These are phyloP conservation scores for Leucopsar rothschildi DNA, from an alignment of 2,113 vertebrate genomes.

Conservation along the genomic window DNA sequence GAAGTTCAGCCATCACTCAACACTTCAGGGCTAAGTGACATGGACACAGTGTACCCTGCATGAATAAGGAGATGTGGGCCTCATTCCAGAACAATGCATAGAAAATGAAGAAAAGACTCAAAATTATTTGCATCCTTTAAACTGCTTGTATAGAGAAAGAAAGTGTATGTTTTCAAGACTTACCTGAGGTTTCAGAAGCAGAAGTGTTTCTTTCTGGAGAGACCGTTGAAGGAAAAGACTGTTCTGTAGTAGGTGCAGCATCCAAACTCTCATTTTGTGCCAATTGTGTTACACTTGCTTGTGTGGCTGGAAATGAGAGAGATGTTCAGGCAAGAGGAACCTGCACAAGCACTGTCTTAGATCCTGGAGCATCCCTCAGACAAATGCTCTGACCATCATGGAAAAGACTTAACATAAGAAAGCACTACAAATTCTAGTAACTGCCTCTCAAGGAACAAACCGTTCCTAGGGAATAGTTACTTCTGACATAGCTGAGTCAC, in stretches of 20 bases:
- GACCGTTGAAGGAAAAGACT: background rate
- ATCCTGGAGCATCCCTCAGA: background rate
- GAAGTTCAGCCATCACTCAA: background rate
- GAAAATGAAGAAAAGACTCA: background rate
- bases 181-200: background rate
- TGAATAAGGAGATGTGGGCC: background rate
- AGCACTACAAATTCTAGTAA: background rate
- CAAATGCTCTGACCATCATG: fast-evolving
- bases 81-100: background rate
- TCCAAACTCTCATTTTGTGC: background rate
- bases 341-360: background rate
- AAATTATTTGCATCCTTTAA: background rate
- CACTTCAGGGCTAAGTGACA: background rate
- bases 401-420: background rate
- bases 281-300: background rate
- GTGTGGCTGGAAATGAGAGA: background rate
- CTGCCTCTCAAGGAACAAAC: background rate
- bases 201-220: background rate
- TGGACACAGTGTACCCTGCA: background rate
- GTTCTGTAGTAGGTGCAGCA: background rate
- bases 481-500: background rate
- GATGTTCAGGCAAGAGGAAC: background rate
- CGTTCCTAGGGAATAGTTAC: background rate
- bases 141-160: background rate
- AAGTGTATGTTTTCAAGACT: background rate